phyloP scores from a whole-genome alignment of 2,888 invertebrate species.

The Brachyopa scutellaris region DNA sequence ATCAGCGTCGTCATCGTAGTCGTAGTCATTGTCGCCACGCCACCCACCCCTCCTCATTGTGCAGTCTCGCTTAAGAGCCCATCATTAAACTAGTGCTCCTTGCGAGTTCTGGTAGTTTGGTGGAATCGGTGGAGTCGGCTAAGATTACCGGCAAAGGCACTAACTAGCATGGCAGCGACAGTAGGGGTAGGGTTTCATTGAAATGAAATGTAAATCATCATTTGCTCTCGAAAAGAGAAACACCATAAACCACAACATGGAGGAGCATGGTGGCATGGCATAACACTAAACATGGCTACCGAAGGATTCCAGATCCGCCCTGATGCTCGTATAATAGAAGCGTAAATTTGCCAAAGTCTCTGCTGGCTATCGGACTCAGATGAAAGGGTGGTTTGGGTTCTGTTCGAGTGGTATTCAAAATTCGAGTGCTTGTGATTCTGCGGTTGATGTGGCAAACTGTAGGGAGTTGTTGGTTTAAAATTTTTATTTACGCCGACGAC shows the following conservation, averaged over 20 bases:
- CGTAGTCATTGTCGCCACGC: neutral
- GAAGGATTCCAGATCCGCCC: slow-evolving; percentile 54
- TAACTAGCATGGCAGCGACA: slow-evolving; percentile 39
- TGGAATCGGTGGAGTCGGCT: slow-evolving; percentile 32
- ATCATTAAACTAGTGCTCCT: slow-evolving; percentile 50
- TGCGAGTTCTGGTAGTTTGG: too few relatives aligned
- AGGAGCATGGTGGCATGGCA: slow-evolving; percentile 21
- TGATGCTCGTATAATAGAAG: slow-evolving; percentile 53
- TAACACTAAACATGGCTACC: slow-evolving; percentile 2
- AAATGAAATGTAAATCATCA: slow-evolving; percentile 71
- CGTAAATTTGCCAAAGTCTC: slow-evolving; percentile 68
- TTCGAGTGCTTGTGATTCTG: slow-evolving; percentile 63
- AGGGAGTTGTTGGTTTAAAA: slow-evolving; percentile 54
- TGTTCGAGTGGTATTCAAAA: slow-evolving; percentile 59
- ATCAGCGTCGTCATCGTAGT: slow-evolving; percentile 20
- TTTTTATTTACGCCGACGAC: slow-evolving; percentile 21
- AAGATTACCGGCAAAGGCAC: slow-evolving; percentile 40
- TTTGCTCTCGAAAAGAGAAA: slow-evolving; percentile 66
- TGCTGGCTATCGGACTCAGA: slow-evolving; percentile 40
- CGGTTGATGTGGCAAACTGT: slow-evolving; percentile 62
- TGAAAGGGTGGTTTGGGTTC: slow-evolving; percentile 16
- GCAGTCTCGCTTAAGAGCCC: slow-evolving; percentile 32
- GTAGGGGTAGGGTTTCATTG: slow-evolving; percentile 52
- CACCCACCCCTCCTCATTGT: neutral
- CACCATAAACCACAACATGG: slow-evolving; percentile 67